Evolutionary conservation across 2,113 vertebrate species (phyloP).

Genomic region (Sula dactylatra): DNA sequence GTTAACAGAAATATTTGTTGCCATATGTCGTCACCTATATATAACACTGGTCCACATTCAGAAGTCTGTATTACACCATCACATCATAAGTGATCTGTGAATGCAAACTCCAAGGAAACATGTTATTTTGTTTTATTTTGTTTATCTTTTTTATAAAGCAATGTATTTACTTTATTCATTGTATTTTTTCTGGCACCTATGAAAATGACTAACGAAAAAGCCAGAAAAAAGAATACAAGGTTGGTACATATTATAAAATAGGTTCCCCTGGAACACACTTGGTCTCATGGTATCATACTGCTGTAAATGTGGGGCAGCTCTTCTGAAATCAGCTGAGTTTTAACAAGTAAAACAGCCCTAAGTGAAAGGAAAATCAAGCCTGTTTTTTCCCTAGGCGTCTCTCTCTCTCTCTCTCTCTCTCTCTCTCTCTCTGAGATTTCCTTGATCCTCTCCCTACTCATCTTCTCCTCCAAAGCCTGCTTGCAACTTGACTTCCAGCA

Average conservation of each 20-base stretch:
- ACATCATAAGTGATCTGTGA: neutral
- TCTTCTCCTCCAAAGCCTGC: neutral
- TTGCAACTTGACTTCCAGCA: conserved; percentile 4
- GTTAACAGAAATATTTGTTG: neutral
- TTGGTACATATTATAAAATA: neutral
- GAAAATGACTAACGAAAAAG: neutral
- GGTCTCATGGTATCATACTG: neutral
- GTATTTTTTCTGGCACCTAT: neutral
- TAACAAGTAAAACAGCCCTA: neutral
- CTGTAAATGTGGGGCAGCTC: neutral
- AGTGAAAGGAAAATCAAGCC: neutral
- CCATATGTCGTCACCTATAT: neutral
- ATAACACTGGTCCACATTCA: neutral
- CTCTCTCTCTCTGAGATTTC: neutral
- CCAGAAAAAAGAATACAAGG: neutral
- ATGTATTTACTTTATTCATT: neutral
- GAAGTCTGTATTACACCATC: neutral
- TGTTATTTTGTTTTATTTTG: neutral
- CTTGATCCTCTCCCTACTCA: neutral
- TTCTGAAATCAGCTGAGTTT: neutral
- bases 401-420: neutral
- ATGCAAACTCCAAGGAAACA: neutral
- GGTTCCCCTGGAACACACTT: neutral
- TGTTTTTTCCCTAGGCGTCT: neutral
- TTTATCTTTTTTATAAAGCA: neutral